Base-by-base conservation (phyloP, 1,140 invertebrate species). In the Zophobas morio region DNA sequence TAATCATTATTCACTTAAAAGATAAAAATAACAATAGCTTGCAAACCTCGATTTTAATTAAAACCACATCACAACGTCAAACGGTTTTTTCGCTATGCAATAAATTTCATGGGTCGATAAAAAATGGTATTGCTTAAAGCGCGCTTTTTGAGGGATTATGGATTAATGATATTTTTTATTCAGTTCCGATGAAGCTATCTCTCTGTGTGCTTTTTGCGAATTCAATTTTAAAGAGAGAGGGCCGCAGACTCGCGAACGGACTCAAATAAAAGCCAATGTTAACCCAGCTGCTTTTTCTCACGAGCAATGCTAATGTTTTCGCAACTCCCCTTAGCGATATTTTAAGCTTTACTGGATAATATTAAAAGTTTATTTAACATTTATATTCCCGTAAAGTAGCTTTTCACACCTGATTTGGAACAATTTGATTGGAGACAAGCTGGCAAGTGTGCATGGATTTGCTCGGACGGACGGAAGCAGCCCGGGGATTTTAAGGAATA, bases 341-440 rank as follows among this genome's bases (percentile, higher is more conserved):
- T 73, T 73, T 73, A 73, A 73, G 71, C 71, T 73, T 73, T 73
- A 73, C 71, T 56, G 71, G 71, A 56, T 54, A 73, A 54, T 73
- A 73, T 73, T 73, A 73, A 73, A 73, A 73, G 71, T 73, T 73
- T 73, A 54, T 73, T 37, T 56, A 73, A 73, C 71, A 73, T 73
- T 73, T 73, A 54, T 73, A 73, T 56, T 53, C 71, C 42, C 40
- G 6, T 36, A 73, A 73, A 73, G 47, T 73, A 56, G 71, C 32
- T 73, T 73, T 56, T 73, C 54, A 73, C 71, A 73, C 71, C 71
- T 73, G 71, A 73, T 73, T 73, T 73, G 33, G 8, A 35, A 33
- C 71, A 35, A 53, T 53, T 73, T 73, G 33, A 54, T 73, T 73
- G 40, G 20, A 20, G 20, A 20, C 20, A 20, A 20, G 20, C 20